Evolutionary conservation across 2,888 invertebrate genomes (phyloP), one percentile per base, ranked within the genome.

Genomic region (Drosophila austrosaltans): DNA sequence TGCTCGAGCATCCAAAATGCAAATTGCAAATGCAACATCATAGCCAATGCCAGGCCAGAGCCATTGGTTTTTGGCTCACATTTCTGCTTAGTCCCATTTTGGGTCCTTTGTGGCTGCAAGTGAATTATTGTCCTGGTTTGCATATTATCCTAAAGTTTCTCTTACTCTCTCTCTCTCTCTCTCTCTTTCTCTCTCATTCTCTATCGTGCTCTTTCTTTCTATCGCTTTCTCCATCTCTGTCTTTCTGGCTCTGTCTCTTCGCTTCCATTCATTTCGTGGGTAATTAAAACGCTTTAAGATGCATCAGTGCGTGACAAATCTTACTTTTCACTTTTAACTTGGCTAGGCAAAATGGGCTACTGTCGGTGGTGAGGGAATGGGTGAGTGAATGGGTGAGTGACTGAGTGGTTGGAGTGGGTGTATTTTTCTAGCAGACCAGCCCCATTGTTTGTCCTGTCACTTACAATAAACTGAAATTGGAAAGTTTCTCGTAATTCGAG

Each of bases 291-390:
- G 87, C 86, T 90, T 87, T 82, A 79, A 89, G 87, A 83, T 89
- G 89, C 89, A 90, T 87, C 90, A 87, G 90, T 82, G 90, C 89
- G 88, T 89, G 81, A 87, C 90, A 90, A 89, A 89, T 89, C 90
- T 87, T 82, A 82, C 87, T 90, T 89, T 89, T 90, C 87, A 90
- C 90, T 90, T 90, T 90, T 85, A 85, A 82, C 78, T 87, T 76
- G 74, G 48, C 22, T 48, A 36, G 57, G 4, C 57, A 39, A 70
- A 75, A 75, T 32, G 77, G 80, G 63, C 36, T 7, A 36, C 36
- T 36, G 8, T 36, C 36, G 62, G 70, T 60, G 69, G 67, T 67
- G 66, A 69, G 75, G n/a, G 63, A 56, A 53, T 30, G 44, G 64
- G 28, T 10, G 53, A 12, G 3, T 7, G 20, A 8, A 36, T 7